These are phyloP conservation scores for Panonychus citri DNA, from an alignment of 1,140 invertebrate genomes.

Conservation along the genomic window DNA sequence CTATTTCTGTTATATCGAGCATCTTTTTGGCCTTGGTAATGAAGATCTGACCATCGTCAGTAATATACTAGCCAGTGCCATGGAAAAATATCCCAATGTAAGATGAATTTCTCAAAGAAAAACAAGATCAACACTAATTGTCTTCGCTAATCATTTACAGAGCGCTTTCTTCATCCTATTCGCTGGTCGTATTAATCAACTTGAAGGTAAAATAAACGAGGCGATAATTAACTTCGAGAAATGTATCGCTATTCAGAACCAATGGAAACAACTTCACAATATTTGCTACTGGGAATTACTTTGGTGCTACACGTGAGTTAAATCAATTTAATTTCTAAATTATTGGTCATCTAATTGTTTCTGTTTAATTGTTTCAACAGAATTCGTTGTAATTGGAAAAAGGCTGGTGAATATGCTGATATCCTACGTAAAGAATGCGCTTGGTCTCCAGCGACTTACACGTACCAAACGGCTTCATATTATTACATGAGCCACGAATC, in stretches of 20 bases:
- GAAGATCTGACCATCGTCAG: slow-evolving; percentile 51
- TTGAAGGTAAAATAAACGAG: background rate
- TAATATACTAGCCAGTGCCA: slow-evolving; percentile 32
- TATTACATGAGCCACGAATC: slow-evolving; percentile 32
- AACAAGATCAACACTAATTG: background rate
- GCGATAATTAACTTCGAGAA: background rate
- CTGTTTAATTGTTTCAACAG: slow-evolving; percentile 14
- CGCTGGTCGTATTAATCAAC: slow-evolving; percentile 2
- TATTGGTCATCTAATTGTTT: background rate
- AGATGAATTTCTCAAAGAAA: slow-evolving; percentile 1
- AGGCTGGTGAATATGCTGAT: slow-evolving; percentile 44
- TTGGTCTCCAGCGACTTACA: slow-evolving; percentile 75
- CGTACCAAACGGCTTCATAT: slow-evolving; percentile 61
- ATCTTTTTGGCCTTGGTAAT: slow-evolving; percentile 44
- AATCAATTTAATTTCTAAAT: background rate
- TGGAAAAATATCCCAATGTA: slow-evolving; percentile 29
- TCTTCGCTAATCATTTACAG: background rate
- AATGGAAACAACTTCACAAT: slow-evolving; percentile 85
- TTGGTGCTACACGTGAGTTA: slow-evolving; percentile 52
- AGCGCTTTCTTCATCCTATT: slow-evolving; percentile 3
- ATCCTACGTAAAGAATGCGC: slow-evolving; percentile 47
- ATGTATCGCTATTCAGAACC: slow-evolving; percentile 17
- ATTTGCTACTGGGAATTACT: slow-evolving; percentile 85
- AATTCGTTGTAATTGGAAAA: slow-evolving; percentile 35
- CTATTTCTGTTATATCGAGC: slow-evolving; percentile 63